A percentile compares a stretch with the other conserved stretches of the same genome.
phyloP scores from a whole-genome alignment of 2,888 invertebrate species.

The Mamestra brassicae region DNA sequence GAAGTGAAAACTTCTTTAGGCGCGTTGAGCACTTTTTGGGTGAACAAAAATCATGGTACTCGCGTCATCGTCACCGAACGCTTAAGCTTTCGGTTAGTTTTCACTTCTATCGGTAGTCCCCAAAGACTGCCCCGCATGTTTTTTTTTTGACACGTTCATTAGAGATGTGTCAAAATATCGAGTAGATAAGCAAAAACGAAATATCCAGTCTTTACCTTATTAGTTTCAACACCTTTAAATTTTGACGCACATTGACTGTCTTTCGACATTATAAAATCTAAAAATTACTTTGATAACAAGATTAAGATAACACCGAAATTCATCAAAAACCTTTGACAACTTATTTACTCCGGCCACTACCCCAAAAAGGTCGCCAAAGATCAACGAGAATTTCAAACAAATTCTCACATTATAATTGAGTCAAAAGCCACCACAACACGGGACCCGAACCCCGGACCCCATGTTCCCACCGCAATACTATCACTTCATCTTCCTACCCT shows the following conservation, averaged over 20 bases:
- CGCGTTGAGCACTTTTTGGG: too few relatives aligned
- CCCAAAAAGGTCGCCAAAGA: slow-evolving; percentile 11
- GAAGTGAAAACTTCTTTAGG: too few relatives aligned
- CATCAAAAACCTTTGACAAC: slow-evolving; percentile 11
- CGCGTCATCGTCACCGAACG: too few relatives aligned
- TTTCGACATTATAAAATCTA: neutral
- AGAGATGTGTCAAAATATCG: too few relatives aligned
- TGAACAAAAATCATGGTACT: too few relatives aligned
- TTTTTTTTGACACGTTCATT: too few relatives aligned
- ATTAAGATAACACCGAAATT: neutral
- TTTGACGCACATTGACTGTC: too few relatives aligned
- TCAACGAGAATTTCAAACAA: slow-evolving; percentile 1
- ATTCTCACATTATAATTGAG: slow-evolving; percentile 16
- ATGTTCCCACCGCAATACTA: slow-evolving; percentile 40
- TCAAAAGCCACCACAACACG: slow-evolving; percentile 15
- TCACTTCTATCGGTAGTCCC: too few relatives aligned
- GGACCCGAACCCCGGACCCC: slow-evolving; percentile 10
- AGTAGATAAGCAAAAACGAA: too few relatives aligned
- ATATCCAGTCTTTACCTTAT: neutral
- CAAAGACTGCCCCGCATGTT: too few relatives aligned
- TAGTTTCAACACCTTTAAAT: neutral
- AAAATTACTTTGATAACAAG: neutral
- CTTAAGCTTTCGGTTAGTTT: too few relatives aligned
- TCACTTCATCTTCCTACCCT: slow-evolving; percentile 49
- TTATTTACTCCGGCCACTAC: neutral